These are phyloP conservation scores for Trimorus sp. DNA, from an alignment of 2,888 invertebrate species.

Conservation along the genomic window DNA sequence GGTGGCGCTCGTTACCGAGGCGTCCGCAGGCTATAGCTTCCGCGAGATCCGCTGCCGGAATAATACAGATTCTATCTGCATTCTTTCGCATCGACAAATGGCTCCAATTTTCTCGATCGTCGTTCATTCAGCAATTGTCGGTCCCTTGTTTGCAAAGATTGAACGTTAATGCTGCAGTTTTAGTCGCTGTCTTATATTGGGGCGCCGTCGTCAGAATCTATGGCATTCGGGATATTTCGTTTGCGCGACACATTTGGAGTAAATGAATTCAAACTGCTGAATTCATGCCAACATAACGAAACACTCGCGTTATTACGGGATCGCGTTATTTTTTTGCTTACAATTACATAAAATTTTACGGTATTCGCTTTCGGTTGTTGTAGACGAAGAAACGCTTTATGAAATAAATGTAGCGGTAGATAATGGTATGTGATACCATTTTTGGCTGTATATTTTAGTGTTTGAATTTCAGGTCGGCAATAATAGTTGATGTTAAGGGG, in stretches of 20 bases:
- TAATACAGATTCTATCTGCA: slow-evolving; percentile 61
- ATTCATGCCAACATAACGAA: too few species aligned
- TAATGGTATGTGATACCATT: too few species aligned
- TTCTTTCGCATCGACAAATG: slow-evolving; percentile 60
- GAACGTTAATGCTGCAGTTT: slow-evolving; percentile 22
- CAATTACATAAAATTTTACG: too few species aligned
- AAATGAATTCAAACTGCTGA: background rate
- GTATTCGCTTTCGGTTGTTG: too few species aligned
- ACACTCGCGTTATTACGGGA: too few species aligned
- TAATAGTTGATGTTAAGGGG: too few species aligned
- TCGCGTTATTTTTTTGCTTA: too few species aligned
- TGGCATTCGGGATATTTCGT: slow-evolving; percentile 11
- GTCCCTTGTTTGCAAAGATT: slow-evolving; percentile 19
- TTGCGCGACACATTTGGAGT: background rate
- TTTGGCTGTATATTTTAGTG: too few species aligned
- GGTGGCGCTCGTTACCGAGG: slow-evolving; percentile 47
- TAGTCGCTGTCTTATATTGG: slow-evolving; percentile 2
- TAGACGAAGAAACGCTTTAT: too few species aligned
- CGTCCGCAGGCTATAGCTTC: slow-evolving; percentile 33
- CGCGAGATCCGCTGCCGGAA: slow-evolving; percentile 47
- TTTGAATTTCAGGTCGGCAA: too few species aligned
- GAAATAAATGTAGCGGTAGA: too few species aligned
- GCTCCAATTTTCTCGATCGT: slow-evolving; percentile 44
- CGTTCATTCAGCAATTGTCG: slow-evolving; percentile 37
- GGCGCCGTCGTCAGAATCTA: background rate